Percentiles rank a stretch among this genome's conserved stretches.
These are phyloP conservation scores for Volucella inanis DNA, from an alignment of 2,888 invertebrate genomes.

Conservation along the genomic window DNA sequence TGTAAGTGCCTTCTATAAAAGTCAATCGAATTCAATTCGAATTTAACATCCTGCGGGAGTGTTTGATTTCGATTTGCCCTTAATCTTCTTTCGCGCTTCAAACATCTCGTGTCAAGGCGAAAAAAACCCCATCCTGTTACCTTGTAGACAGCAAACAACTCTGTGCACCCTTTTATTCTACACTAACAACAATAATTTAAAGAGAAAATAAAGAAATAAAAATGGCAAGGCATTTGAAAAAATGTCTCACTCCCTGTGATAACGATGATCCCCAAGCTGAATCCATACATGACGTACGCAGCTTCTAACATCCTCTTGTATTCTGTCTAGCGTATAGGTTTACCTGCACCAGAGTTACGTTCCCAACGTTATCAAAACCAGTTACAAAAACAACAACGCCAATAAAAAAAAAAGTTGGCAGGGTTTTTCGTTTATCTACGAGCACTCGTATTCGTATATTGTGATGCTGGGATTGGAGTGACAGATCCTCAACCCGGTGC, in stretches of 20 bases:
- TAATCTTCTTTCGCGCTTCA: constrained; percentile 1
- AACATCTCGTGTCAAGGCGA: not conserved
- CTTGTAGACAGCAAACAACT: not conserved
- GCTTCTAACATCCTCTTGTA: not conserved
- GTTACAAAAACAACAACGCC: not conserved
- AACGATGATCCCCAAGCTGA: constrained; percentile 48
- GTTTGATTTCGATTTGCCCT: constrained; percentile 66
- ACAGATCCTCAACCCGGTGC: not conserved
- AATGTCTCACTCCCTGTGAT: not conserved
- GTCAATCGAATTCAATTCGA: constrained; percentile 67
- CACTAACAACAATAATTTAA: constrained; percentile 48
- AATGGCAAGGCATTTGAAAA: constrained; percentile 29
- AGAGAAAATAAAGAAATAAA: constrained; percentile 8
- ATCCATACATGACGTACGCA: constrained; percentile 20
- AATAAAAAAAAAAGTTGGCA: not conserved
- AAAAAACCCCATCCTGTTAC: not conserved
- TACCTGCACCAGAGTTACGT: constrained; percentile 34
- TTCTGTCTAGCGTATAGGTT: constrained; percentile 5
- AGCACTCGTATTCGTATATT: not conserved
- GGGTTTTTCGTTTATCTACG: not conserved
- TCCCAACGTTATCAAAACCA: constrained; percentile 8
- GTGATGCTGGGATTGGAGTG: not conserved
- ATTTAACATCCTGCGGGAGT: constrained; percentile 54
- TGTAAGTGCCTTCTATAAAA: constrained; percentile 50
- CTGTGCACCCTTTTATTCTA: not conserved